Percentiles rank a stretch among this genome's conserved stretches.
Evolutionary conservation across 2,113 vertebrate genomes (phyloP).

Genomic region (Pao palembangensis): DNA sequence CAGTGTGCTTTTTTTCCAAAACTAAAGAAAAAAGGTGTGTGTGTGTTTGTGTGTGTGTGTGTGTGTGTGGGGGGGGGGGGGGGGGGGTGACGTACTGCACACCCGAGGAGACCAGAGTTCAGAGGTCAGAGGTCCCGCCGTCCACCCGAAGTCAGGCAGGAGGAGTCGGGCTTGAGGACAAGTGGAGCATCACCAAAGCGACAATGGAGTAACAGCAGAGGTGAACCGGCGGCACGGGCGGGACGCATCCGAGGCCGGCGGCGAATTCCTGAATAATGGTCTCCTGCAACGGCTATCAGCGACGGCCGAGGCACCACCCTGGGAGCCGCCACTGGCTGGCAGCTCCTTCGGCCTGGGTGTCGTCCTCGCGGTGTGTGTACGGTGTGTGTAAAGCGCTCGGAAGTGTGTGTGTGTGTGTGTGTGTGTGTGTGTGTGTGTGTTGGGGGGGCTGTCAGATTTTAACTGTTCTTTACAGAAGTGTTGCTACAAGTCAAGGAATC

Average conservation of each 20-base stretch:
- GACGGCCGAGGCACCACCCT: too few relatives aligned
- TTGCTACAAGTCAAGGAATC: constrained; percentile 33
- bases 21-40: constrained; percentile 10
- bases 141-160: too few relatives aligned
- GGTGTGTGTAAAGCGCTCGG: too few relatives aligned
- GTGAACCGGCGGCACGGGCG: constrained; percentile 16
- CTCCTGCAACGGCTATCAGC: constrained; percentile 39
- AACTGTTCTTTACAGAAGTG: background rate
- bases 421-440: background rate
- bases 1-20: constrained; percentile 72
- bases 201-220: constrained; percentile 10
- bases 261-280: constrained; percentile 51
- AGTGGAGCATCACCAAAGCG: too few relatives aligned
- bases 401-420: constrained; percentile 29
- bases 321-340: background rate
- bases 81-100: too few relatives aligned
- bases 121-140: too few relatives aligned
- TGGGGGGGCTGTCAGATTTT: constrained; percentile 19
- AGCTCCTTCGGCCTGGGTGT: constrained; percentile 13
- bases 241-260: constrained; percentile 24
- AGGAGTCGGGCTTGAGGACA: too few relatives aligned
- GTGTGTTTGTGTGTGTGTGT: constrained; percentile 22
- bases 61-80: constrained; percentile 3
- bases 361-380: too few relatives aligned
- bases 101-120: too few relatives aligned